phyloP scores from a whole-genome alignment of 2,113 vertebrate genomes.

The Ondatra zibethicus region DNA sequence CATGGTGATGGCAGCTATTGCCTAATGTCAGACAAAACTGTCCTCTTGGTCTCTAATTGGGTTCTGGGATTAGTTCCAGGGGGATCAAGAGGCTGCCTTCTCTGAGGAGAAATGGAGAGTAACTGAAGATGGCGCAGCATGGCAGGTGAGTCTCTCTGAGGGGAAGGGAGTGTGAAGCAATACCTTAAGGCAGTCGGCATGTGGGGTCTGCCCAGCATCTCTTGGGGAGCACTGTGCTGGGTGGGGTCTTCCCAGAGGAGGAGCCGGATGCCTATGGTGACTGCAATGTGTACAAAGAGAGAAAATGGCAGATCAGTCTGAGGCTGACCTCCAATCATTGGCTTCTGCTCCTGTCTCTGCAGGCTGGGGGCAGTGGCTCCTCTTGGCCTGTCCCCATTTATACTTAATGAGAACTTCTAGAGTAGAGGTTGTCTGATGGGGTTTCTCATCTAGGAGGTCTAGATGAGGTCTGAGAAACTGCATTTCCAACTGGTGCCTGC shows the following conservation, averaged over 20 bases:
- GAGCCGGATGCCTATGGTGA: background rate
- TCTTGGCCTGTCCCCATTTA: background rate
- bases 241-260: background rate
- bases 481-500: background rate
- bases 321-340: background rate
- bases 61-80: slow-evolving; percentile 28
- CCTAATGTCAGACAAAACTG: background rate
- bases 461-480: background rate
- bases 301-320: background rate
- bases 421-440: background rate
- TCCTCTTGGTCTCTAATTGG: slow-evolving; percentile 26
- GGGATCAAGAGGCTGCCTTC: background rate
- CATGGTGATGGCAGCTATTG: background rate
- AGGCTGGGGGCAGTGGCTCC: background rate
- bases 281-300: background rate
- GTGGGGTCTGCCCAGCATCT: background rate
- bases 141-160: background rate
- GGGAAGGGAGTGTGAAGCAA: background rate
- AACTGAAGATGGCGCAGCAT: background rate
- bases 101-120: background rate
- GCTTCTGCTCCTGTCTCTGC: background rate
- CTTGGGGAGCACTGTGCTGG: background rate
- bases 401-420: background rate
- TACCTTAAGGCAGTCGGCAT: background rate
- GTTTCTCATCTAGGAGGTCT: background rate